phyloP scores from a whole-genome alignment of 2,888 invertebrate genomes.

The Corbicula japonica region DNA sequence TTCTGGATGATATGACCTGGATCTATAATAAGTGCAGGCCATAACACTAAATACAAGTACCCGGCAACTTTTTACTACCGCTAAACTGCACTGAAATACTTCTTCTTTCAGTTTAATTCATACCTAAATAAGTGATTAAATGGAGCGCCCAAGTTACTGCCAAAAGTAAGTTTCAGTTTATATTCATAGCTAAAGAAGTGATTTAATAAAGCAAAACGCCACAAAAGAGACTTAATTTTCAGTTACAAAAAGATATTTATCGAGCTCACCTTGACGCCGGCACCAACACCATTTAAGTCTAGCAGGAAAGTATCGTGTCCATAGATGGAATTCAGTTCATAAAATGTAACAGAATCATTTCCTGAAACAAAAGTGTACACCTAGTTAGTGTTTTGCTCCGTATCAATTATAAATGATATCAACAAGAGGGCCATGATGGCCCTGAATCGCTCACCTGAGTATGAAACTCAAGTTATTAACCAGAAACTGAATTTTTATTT shows the following conservation, averaged over 20 bases:
- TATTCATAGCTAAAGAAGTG: neutral
- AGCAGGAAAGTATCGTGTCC: conserved; percentile 86
- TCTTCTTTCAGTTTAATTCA: too few species aligned
- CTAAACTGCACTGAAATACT: too few species aligned
- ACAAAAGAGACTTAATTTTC: neutral
- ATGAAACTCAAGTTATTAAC: too few species aligned
- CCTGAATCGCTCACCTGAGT: too few species aligned
- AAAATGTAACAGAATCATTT: conserved; percentile 85
- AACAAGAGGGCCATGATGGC: too few species aligned
- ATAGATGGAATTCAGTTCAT: conserved; percentile 85
- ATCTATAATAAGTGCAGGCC: too few species aligned
- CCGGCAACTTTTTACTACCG: too few species aligned
- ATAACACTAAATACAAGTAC: too few species aligned
- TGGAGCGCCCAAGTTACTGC: neutral
- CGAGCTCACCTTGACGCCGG: conserved; percentile 83
- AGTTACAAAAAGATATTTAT: neutral
- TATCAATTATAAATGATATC: too few species aligned
- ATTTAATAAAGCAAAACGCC: neutral
- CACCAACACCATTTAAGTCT: conserved; percentile 85
- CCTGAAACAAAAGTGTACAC: conserved; percentile 70
- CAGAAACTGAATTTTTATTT: too few species aligned
- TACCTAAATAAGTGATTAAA: neutral
- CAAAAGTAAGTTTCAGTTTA: neutral
- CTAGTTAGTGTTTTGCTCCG: too few species aligned
- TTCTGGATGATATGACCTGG: too few species aligned